Conservation (phyloP, 2,797 vertebrate genomes). For the Phrynocephalus guinanensis region DNA sequence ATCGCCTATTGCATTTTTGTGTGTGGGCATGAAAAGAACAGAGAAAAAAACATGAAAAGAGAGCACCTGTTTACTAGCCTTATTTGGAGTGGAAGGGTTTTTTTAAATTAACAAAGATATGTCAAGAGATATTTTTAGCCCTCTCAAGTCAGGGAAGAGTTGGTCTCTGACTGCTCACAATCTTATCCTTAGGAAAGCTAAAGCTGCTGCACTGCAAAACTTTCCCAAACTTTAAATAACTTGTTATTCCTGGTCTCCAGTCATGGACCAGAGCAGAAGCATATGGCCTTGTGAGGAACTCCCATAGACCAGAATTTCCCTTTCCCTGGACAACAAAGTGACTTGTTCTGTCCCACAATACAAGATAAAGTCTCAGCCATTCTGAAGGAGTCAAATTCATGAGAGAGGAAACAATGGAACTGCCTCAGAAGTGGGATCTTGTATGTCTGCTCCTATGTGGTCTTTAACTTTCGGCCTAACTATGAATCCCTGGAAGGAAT, state of each 20-base stretch:
- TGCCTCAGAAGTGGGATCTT: neutral
- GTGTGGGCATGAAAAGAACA: neutral
- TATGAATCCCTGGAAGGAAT: neutral
- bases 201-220: neutral
- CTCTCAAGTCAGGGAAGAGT: neutral
- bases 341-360: neutral
- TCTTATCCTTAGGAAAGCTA: neutral
- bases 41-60: neutral
- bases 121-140: neutral
- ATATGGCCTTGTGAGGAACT: no score
- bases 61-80: neutral
- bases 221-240: neutral
- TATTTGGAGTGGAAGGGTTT: neutral
- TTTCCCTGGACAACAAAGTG: neutral
- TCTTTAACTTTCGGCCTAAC: neutral
- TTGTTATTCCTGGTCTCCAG: neutral
- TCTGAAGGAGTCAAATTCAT: neutral
- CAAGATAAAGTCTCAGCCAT: neutral
- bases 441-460: neutral
- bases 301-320: neutral
- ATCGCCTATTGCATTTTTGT: neutral
- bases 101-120: neutral
- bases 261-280: neutral
- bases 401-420: neutral
- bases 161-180: neutral